phyloP scores from a whole-genome alignment of 2,888 invertebrate species.

The Coenonympha glycerion region DNA sequence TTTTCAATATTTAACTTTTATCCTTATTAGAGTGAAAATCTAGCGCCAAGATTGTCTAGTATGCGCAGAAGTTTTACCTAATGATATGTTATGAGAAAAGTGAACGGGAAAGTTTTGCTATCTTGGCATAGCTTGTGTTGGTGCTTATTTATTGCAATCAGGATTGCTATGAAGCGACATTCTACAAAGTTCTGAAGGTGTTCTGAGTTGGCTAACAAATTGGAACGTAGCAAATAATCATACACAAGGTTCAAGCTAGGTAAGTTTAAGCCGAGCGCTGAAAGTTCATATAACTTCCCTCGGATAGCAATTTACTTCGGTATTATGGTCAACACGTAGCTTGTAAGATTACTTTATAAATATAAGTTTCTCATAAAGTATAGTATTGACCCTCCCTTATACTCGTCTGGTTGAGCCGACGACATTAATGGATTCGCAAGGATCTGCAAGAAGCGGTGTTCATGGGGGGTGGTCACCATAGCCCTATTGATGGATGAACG shows the following conservation, averaged over 20 bases:
- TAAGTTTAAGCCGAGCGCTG: conserved; percentile 31
- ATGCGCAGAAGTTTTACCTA: conserved; percentile 37
- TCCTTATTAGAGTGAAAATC: conserved; percentile 11
- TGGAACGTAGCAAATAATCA: conserved; percentile 66
- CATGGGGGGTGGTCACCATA: too few relatives aligned
- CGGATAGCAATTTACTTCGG: conserved; percentile 52
- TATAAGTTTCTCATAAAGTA: too few relatives aligned
- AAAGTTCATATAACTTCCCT: conserved; percentile 19
- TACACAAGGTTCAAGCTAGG: conserved; percentile 48
- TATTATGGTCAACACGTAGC: conserved; percentile 40
- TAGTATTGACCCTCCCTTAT: too few relatives aligned
- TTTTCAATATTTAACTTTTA: conserved; percentile 2
- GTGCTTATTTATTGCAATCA: conserved; percentile 68
- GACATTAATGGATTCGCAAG: too few relatives aligned
- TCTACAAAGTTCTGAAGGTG: conserved; percentile 53
- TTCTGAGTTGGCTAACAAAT: conserved; percentile 58
- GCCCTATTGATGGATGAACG: too few relatives aligned
- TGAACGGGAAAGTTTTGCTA: conserved; percentile 57
- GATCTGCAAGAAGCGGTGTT: too few relatives aligned
- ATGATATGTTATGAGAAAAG: conserved; percentile 52
- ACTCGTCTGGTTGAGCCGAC: too few relatives aligned
- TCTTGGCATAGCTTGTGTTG: conserved; percentile 48
- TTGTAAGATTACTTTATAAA: not conserved
- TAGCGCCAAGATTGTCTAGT: conserved; percentile 17
- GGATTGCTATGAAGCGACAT: conserved; percentile 51